Conservation (phyloP, 2,797 vertebrate species). For the Podargus strigoides region DNA sequence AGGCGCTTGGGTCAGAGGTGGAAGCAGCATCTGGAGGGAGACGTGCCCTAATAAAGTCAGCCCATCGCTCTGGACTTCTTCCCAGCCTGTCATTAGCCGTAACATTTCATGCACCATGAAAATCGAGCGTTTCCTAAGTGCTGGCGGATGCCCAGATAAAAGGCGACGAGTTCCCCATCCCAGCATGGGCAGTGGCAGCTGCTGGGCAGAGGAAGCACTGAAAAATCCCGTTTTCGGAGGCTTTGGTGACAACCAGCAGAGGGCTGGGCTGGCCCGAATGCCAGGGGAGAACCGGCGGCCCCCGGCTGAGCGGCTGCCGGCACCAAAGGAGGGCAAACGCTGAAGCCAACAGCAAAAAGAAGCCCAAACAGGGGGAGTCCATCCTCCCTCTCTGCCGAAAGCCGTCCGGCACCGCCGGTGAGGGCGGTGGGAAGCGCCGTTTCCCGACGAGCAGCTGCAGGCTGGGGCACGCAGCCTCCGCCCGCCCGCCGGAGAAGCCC, state of each 20-base stretch:
- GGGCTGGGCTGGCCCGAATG: accelerated
- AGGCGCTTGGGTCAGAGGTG: background rate
- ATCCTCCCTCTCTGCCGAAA: background rate
- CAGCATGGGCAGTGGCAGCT: accelerated
- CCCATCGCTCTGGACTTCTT: background rate
- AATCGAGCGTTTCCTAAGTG: accelerated
- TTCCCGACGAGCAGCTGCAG: background rate
- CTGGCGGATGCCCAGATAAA: accelerated
- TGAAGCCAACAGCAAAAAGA: background rate
- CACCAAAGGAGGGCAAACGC: accelerated
- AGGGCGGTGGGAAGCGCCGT: background rate
- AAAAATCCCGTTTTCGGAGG: background rate
- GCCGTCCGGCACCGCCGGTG: accelerated
- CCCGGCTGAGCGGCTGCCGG: accelerated
- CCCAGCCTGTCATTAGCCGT: background rate
- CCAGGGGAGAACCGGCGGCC: background rate
- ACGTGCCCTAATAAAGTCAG: background rate
- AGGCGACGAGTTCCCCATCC: background rate
- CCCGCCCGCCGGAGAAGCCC: background rate
- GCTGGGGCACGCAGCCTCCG: background rate
- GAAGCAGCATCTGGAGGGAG: background rate
- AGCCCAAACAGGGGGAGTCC: accelerated
- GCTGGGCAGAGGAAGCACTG: accelerated
- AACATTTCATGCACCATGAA: accelerated
- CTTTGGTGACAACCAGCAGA: background rate